Conservation (phyloP, 2,797 vertebrate species). For the Rhodeus uyekii region DNA sequence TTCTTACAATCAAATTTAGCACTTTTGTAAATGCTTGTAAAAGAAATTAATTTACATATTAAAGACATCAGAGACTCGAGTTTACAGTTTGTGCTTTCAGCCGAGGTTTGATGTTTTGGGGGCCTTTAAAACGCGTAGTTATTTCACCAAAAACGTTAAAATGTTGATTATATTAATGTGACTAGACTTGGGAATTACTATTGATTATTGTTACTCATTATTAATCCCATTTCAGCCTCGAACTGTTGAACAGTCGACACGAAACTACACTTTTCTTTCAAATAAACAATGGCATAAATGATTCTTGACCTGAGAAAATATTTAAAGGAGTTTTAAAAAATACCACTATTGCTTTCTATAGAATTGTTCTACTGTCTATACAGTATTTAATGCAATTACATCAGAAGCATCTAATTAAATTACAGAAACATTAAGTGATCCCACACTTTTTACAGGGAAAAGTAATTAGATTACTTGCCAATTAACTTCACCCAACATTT, state of each 20-base stretch:
- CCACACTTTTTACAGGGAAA: background rate
- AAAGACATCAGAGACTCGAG: constrained; percentile 17
- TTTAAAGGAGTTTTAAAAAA: background rate
- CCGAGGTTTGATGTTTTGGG: constrained; percentile 25
- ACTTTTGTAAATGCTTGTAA: constrained; percentile 53
- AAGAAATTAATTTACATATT: constrained; percentile 8
- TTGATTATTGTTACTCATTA: background rate
- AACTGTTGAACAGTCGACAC: background rate
- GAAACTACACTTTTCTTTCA: background rate
- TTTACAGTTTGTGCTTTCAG: background rate
- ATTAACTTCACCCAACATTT: background rate
- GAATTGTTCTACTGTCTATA: background rate
- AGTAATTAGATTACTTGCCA: too few species aligned
- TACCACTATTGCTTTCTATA: too few species aligned
- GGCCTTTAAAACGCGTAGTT: constrained; percentile 20
- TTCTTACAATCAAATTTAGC: constrained; percentile 54
- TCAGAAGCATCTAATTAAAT: background rate
- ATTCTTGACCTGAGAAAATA: background rate
- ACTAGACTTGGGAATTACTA: background rate
- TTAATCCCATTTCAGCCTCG: background rate
- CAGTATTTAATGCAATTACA: background rate
- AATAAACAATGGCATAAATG: background rate
- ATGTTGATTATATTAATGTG: background rate
- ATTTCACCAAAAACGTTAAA: constrained; percentile 19
- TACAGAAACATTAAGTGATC: background rate